Evolutionary conservation across 2,797 vertebrate genomes (phyloP), one percentile per base, ranked within the genome.

Genomic region (Pteronotus mesoamericanus): DNA sequence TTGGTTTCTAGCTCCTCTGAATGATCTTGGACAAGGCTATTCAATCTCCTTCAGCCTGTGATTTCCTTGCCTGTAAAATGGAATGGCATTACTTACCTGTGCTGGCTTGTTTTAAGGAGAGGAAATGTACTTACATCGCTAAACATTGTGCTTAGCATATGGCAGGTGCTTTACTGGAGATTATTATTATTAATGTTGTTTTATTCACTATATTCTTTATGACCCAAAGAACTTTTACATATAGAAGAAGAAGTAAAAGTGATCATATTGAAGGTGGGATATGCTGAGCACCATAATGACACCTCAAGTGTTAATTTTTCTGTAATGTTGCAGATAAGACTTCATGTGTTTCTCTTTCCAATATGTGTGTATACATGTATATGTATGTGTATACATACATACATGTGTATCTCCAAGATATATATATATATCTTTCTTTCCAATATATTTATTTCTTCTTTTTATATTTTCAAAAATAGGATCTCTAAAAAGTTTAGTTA

Each of bases 31-130:
- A 71, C 9, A 77, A 68, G 24, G 34, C 59, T 68, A 2, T 74
- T 87, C 32, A 37, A 46, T 79, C 26, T 94, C 2, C 2, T 39
- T 53, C 57, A 68, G 22, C 3, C 72, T 94, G 19, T 1, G 9
- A 55, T 90, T 96, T 94, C 72, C 64, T 90, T 89, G 91, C 26
- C 44, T 77, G 1, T 64, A 57, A 94, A 96, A 80, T 61, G 9
- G 55, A n/a, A 79, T 94, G 69, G 39, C 9, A n/a, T 59, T 89
- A 83, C 3, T 6, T 89, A 11, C 53, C 66, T 75, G 9, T 68
- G 32, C 22, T 64, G 32, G 22, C 24, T 91, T 95, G 32, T 86
- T 83, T 88, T 37, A 94, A 69, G 44, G 37, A 57, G 71, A 69
- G 57, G 86, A 93, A 72, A 75, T 48, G 4, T 9, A 6, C 3